These are phyloP conservation scores for Oreamnos americanus DNA, from an alignment of 2,113 vertebrate species.

Conservation along the genomic window DNA sequence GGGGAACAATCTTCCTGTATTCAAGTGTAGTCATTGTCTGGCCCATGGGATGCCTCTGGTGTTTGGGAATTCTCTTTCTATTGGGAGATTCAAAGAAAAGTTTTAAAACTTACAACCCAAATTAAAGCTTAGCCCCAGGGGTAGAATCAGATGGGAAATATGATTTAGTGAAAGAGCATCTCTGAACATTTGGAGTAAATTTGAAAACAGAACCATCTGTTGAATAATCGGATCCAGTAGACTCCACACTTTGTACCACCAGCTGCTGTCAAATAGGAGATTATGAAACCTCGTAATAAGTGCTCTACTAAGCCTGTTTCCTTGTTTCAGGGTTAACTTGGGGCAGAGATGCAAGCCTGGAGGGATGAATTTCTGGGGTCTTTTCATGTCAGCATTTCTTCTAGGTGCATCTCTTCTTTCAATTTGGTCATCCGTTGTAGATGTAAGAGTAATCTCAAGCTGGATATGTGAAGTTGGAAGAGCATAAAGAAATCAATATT, in stretches of 20 bases:
- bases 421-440: rapidly evolving
- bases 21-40: background rate
- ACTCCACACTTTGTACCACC: conserved; percentile 76
- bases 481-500: background rate
- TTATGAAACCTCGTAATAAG: conserved; percentile 81
- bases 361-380: background rate
- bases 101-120: conserved; percentile 40
- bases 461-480: background rate
- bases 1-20: background rate
- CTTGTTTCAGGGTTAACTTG: conserved; percentile 76
- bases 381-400: background rate
- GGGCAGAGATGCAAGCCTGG: conserved; percentile 62
- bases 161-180: conserved; percentile 78
- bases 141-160: conserved; percentile 81
- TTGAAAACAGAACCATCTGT: conserved; percentile 85
- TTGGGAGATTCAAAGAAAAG: conserved; percentile 58
- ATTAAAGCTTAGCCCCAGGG: conserved; percentile 69
- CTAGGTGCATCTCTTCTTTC: background rate
- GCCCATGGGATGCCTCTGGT: conserved; percentile 8
- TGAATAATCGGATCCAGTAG: conserved; percentile 79
- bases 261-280: conserved; percentile 78
- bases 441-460: background rate
- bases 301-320: conserved; percentile 71
- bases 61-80: conserved; percentile 67
- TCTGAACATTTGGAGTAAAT: conserved; percentile 83